These are phyloP conservation scores for Psophia crepitans DNA, from an alignment of 2,113 vertebrate species.

Conservation along the genomic window DNA sequence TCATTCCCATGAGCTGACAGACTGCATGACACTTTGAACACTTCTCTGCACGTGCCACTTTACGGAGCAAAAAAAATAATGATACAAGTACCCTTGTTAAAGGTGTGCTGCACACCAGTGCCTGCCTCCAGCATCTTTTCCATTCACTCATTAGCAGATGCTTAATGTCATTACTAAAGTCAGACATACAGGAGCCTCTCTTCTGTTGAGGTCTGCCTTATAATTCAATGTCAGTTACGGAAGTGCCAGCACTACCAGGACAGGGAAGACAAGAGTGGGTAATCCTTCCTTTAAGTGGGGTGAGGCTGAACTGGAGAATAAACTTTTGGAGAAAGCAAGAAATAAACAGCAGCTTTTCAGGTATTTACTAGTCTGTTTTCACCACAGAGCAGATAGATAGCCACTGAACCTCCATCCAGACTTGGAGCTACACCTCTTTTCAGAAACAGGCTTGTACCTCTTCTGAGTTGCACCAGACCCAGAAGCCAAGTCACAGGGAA, in stretches of 20 bases:
- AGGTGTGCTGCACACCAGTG: neutral
- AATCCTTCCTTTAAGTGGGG: neutral
- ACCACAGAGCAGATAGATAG: neutral
- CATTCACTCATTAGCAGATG: neutral
- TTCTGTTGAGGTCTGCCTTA: neutral
- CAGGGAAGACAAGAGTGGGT: neutral
- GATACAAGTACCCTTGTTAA: neutral
- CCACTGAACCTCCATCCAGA: neutral
- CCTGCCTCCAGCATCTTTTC: neutral
- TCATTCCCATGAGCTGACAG: neutral
- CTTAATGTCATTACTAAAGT: neutral
- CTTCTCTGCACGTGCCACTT: neutral
- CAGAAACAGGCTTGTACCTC: neutral
- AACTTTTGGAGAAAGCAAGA: neutral
- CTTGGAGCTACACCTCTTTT: too few relatives aligned
- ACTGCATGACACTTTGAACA: neutral
- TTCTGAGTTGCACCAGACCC: neutral
- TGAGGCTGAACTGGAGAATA: neutral
- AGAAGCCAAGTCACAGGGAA: neutral
- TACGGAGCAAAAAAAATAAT: neutral
- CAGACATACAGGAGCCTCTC: neutral
- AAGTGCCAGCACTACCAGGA: neutral
- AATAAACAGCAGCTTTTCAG: neutral
- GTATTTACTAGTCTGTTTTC: neutral
- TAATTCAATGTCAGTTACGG: neutral